Conservation (phyloP, 1,140 invertebrate genomes). For the Lepidostoma basale region DNA sequence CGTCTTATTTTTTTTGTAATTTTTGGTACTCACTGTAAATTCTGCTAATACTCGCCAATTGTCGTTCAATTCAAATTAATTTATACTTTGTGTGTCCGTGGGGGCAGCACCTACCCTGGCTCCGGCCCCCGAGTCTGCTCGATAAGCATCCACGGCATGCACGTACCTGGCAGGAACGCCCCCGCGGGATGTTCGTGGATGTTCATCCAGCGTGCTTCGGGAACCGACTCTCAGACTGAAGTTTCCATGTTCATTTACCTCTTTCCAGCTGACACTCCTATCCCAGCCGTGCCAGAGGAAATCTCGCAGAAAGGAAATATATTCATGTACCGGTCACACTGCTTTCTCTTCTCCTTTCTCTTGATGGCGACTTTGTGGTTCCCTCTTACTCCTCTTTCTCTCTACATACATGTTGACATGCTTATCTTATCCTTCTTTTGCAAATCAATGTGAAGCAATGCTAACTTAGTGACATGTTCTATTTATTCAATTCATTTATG, state of each 20-base stretch:
- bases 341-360: background rate
- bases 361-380: too few species aligned
- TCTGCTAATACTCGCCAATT: slow-evolving; percentile 41
- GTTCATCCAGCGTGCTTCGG: slow-evolving; percentile 10
- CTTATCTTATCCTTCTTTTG: background rate
- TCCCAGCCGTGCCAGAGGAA: slow-evolving; percentile 64
- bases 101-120: slow-evolving; percentile 60
- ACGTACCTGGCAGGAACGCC: background rate
- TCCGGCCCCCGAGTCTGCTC: slow-evolving; percentile 48
- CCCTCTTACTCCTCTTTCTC: too few species aligned
- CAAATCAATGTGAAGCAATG: too few species aligned
- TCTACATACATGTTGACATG: background rate
- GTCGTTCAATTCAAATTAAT: slow-evolving; percentile 51
- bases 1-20: slow-evolving; percentile 35
- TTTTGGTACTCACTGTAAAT: slow-evolving; percentile 41
- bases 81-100: slow-evolving; percentile 42
- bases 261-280: slow-evolving; percentile 58
- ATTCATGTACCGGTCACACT: background rate
- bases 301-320: slow-evolving; percentile 29
- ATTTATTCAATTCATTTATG: too few species aligned
- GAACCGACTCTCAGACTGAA: background rate
- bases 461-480: too few species aligned
- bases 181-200: slow-evolving; percentile 34
- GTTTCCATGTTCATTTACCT: slow-evolving; percentile 42
- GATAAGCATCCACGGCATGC: slow-evolving; percentile 40